A percentile compares a stretch with the other conserved stretches of the same genome.
These are phyloP conservation scores for Chalcis sispes DNA, from an alignment of 2,888 invertebrate species.

Conservation along the genomic window DNA sequence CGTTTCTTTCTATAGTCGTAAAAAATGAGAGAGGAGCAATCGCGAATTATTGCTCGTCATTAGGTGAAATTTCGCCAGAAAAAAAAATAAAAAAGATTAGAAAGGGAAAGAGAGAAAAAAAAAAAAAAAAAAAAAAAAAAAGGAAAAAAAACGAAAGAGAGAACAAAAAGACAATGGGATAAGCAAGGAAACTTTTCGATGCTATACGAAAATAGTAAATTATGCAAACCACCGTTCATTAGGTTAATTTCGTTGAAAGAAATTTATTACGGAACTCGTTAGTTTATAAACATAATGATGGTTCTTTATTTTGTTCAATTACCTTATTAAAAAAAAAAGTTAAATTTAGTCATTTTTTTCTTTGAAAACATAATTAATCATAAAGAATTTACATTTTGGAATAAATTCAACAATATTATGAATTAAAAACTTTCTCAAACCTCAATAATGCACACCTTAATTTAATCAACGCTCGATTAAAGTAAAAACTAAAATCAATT, in stretches of 20 bases:
- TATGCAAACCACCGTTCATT: conserved; percentile 35
- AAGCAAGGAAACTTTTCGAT: conserved; percentile 34
- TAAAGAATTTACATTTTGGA: too few relatives aligned
- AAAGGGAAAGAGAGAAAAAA: neutral
- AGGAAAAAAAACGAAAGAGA: conserved; percentile 38
- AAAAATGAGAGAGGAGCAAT: conserved; percentile 49
- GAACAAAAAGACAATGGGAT: conserved; percentile 36
- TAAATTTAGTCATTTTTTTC: too few relatives aligned
- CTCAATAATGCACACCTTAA: too few relatives aligned
- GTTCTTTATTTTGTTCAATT: too few relatives aligned
- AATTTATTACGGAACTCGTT: neutral
- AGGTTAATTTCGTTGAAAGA: conserved; percentile 4
- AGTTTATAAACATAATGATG: neutral
- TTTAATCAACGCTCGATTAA: too few relatives aligned
- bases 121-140: conserved; percentile 11
- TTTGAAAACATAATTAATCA: too few relatives aligned
- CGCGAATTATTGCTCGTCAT: conserved; percentile 48
- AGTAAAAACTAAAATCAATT: too few relatives aligned
- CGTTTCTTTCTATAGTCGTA: conserved; percentile 44
- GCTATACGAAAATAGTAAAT: conserved; percentile 20
- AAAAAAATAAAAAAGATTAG: too few relatives aligned
- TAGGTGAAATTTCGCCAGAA: conserved; percentile 1
- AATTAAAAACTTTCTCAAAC: too few relatives aligned
- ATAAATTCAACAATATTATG: too few relatives aligned
- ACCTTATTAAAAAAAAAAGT: too few relatives aligned